Evolutionary conservation across 2,888 invertebrate species (phyloP).

Genomic region (Cephus pulcher): DNA sequence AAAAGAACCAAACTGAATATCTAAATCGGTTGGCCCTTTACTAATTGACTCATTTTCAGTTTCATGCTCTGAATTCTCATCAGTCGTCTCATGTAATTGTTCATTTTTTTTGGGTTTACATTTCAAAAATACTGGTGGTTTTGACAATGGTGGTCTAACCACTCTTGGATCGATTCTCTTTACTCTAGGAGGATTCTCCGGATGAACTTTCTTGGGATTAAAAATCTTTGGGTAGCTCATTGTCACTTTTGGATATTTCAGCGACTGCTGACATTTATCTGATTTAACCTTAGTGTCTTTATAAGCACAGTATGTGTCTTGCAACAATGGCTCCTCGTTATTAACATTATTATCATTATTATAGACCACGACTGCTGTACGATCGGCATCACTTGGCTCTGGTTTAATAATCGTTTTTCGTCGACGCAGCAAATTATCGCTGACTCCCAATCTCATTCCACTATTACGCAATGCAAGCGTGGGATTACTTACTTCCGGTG

Average conservation of each 20-base stretch:
- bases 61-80: not conserved
- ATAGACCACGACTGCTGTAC: slow-evolving; percentile 6
- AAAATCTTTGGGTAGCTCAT: slow-evolving; percentile 49
- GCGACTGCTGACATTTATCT: slow-evolving; percentile 35
- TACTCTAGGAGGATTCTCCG: slow-evolving; percentile 19
- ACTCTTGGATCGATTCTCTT: slow-evolving; percentile 40
- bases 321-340: not conserved
- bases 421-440: slow-evolving; percentile 51
- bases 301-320: not conserved
- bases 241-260: slow-evolving; percentile 54
- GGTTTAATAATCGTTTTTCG: slow-evolving; percentile 39
- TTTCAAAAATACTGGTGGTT: slow-evolving; percentile 53
- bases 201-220: slow-evolving; percentile 24
- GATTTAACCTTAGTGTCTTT: not conserved
- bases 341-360: not conserved
- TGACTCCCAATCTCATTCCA: slow-evolving; percentile 39
- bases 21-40: slow-evolving; percentile 50
- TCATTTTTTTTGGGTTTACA: slow-evolving; percentile 44
- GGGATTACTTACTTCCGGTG: slow-evolving; percentile 63
- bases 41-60: slow-evolving; percentile 5
- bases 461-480: slow-evolving; percentile 49
- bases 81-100: slow-evolving; percentile 11
- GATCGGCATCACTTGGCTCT: not conserved
- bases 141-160: slow-evolving; percentile 44
- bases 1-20: slow-evolving; percentile 55